These are phyloP conservation scores for Pseudomyrmex concolor DNA, from an alignment of 1,140 invertebrate genomes.

Conservation along the genomic window DNA sequence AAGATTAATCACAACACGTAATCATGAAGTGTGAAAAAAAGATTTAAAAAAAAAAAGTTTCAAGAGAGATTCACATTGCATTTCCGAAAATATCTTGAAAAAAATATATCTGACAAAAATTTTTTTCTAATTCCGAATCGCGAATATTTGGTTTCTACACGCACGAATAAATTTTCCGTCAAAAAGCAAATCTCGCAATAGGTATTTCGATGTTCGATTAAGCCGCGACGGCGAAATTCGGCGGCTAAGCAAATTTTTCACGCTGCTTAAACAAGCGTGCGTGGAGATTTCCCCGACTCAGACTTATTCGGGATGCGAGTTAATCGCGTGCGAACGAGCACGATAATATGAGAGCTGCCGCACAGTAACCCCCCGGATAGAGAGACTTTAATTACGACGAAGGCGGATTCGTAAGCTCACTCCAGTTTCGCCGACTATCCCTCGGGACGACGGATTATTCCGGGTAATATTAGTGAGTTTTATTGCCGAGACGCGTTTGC, in stretches of 20 bases:
- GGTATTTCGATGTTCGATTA: constrained; percentile 34
- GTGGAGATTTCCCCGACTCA: neutral
- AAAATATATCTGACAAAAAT: neutral
- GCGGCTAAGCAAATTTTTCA: constrained; percentile 21
- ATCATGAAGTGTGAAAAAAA: no score
- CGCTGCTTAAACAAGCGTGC: constrained; percentile 1
- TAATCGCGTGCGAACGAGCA: constrained; percentile 38
- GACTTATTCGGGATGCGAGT: constrained; percentile 19
- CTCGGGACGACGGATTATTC: constrained; percentile 72
- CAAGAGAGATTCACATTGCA: no score
- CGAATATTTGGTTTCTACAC: neutral
- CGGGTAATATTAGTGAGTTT: constrained; percentile 76
- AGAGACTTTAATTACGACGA: constrained; percentile 70
- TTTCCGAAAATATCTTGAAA: no score
- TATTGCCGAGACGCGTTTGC: constrained; percentile 64
- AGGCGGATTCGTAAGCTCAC: constrained; percentile 67
- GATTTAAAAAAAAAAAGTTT: no score
- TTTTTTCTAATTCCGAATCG: neutral
- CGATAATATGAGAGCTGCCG: constrained; percentile 2
- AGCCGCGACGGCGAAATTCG: neutral
- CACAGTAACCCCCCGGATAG: neutral
- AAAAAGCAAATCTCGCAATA: neutral
- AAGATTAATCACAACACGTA: neutral
- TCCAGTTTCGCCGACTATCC: constrained; percentile 65
- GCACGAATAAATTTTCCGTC: neutral